Base-by-base conservation (phyloP, 2,797 vertebrate species). In the Mionectes olivaceus region DNA sequence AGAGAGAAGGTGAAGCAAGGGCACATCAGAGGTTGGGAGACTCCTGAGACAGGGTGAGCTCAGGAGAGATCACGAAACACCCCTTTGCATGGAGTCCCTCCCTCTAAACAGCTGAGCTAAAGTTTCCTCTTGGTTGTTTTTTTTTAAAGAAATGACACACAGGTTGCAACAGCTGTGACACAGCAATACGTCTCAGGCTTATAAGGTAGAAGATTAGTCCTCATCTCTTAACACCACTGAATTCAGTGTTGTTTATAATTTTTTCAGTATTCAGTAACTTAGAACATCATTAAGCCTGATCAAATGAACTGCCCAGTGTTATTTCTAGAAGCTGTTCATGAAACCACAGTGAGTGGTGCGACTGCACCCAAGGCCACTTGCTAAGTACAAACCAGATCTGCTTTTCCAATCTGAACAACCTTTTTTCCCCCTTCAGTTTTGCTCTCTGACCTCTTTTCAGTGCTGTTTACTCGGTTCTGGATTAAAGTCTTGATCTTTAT, bases 321-420 rank as follows among this genome's bases (percentile, higher is more conserved):
- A 55, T 19, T 89, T 82, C 59, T 22, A 22, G 10, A 57, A 63
- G 71, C 23, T 50, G 23, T 5, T 68, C 1, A 1, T 23, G 17
- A 83, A 83, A 77, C 12, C 32, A 65, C 11, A 33, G 19, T 9
- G 23, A 88, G 39, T 12, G 7, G 60, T 27, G 7, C 35, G 49
- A 60, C 0, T 32, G 43, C 16, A 77, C 17, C 9, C 27, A 71
- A 21, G 27, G 64, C 7, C 21, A 16, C 60, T 65, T 0, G 0
- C 44, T 25, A 60, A 64, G 33, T n/a, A 50, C 15, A 80, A 55
- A 0, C 3, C 39, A 63, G 52, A 83, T 18, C 17, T 18, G 5
- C 55, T 47, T 43, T 59, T 77, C 18, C 59, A 73, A 19, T 14
- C 32, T 39, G 2, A 71, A 37, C 44, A 24, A 75, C 5, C 5